These are phyloP conservation scores for Epizoanthus rinbou DNA, from an alignment of 92 coral and sea anemone genomes.

Conservation along the genomic window DNA sequence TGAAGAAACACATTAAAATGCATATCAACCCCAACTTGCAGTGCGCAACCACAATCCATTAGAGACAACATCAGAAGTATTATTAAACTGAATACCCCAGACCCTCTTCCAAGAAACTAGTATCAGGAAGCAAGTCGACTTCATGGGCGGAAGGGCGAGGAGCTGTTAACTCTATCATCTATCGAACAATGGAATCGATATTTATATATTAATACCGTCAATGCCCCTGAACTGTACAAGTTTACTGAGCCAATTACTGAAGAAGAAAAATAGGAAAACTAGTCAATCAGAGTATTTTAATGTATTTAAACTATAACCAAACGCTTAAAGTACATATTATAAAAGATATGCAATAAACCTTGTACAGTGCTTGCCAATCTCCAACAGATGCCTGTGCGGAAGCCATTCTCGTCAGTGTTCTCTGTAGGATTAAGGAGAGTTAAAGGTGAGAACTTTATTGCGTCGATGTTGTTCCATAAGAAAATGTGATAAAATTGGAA, in stretches of 20 bases:
- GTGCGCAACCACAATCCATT: neutral
- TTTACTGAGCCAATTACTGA: neutral
- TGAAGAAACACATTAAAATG: neutral
- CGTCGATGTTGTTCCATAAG: too few species aligned
- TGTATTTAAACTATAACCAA: neutral
- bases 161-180: too few species aligned
- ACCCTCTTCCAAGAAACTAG: neutral
- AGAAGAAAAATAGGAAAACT: neutral
- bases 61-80: neutral
- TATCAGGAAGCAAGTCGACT: too few species aligned
- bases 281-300: neutral
- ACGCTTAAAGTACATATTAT: neutral
- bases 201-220: too few species aligned
- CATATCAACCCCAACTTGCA: neutral
- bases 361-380: slow-evolving; percentile 97
- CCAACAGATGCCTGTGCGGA: slow-evolving; percentile 98
- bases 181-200: too few species aligned
- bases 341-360: slow-evolving; percentile 50
- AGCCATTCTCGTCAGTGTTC: slow-evolving; percentile 89
- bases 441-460: too few species aligned
- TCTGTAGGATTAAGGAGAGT: slow-evolving; percentile 48
- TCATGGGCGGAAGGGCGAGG: too few species aligned
- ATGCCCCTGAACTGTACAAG: too few species aligned
- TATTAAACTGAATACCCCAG: neutral
- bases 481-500: too few species aligned